These are phyloP conservation scores for Sebastes kiyomatsui DNA, from an alignment of 2,797 vertebrate species.

Conservation along the genomic window DNA sequence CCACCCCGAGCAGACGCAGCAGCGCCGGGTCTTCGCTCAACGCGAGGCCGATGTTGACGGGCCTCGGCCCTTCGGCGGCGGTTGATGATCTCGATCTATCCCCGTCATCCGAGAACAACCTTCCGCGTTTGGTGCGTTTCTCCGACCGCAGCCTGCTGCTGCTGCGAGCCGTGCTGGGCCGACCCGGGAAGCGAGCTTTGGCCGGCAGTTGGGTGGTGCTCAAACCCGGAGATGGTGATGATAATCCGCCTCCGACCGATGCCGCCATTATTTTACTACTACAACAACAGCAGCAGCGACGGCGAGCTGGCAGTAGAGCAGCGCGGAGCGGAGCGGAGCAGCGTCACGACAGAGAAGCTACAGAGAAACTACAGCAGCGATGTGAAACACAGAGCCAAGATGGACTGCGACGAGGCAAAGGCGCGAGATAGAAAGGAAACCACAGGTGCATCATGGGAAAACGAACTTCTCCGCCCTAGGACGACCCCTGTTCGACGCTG, in stretches of 20 bases:
- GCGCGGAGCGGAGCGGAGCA: too few relatives aligned
- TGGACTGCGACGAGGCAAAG: constrained; percentile 79
- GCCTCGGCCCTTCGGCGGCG: constrained; percentile 80
- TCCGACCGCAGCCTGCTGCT: constrained; percentile 71
- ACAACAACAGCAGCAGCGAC: constrained; percentile 78
- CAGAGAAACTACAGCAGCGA: constrained; percentile 53
- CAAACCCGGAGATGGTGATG: constrained; percentile 62
- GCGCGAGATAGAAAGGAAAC: constrained; percentile 81
- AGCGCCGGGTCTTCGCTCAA: constrained; percentile 85
- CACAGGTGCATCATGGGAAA: constrained; percentile 80
- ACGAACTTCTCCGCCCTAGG: background rate
- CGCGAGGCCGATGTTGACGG: constrained; percentile 80
- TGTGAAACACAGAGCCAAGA: constrained; percentile 77
- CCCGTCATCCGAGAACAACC: constrained; percentile 68
- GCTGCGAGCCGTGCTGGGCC: constrained; percentile 77
- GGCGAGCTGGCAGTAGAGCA: constrained; percentile 61
- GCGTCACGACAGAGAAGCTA: too few relatives aligned
- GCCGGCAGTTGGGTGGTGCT: constrained; percentile 58
- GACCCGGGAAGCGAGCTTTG: constrained; percentile 89
- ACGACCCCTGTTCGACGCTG: background rate
- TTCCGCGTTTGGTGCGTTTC: constrained; percentile 78
- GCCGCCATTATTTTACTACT: constrained; percentile 89
- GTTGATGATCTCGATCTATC: constrained; percentile 13
- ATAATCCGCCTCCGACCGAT: constrained; percentile 83
- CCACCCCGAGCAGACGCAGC: constrained; percentile 83